Base-by-base conservation (phyloP, 1,140 invertebrate genomes). In the Philotrypesis tridentata region DNA sequence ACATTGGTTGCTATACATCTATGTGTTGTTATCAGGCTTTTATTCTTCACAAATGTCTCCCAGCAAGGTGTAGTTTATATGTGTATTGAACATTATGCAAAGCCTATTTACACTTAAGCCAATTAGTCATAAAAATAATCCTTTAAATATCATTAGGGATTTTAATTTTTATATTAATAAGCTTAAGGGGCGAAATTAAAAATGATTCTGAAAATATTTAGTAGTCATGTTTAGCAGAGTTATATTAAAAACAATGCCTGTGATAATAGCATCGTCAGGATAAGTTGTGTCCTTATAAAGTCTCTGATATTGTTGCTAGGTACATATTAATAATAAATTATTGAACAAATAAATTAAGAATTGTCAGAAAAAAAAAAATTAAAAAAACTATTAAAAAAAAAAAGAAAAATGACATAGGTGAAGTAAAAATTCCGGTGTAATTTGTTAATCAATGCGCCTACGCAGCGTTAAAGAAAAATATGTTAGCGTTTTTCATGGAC, bases 241-340 rank as follows among this genome's bases (percentile, higher is more conserved):
- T 92, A 90, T 90, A 91, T 90, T 83, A 88, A 91, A 88, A 91
- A 90, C 89, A 89, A 92, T 91, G 92, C 92, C 92, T 92, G 92
- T 92, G 92, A 92, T 92, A 92, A 92, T 92, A 92, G 91, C 91
- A 92, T 92, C 90, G 91, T 92, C 91, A 92, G 90, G 91, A 92
- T 92, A 92, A 92, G 91, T 92, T 92, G 90, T 92, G 91, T 92
- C 91, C 90, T 92, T 92, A 90, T 90, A 92, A 89, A 91, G 89
- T 92, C 87, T 92, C 90, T 90, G 90, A 91, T 91, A 90, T 91
- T 91, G 91, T 92, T 92, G 89, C 89, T 92, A 92, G 91, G 89
- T 92, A 91, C 88, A 88, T 88, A 89, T 88, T 85, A 84, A 80
- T 82, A 84, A 80, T 77, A 55, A 80, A 80, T 84, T 82, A 78